Evolutionary conservation across 2,797 vertebrate genomes (phyloP).

Genomic region (Sebastes steindachneri): DNA sequence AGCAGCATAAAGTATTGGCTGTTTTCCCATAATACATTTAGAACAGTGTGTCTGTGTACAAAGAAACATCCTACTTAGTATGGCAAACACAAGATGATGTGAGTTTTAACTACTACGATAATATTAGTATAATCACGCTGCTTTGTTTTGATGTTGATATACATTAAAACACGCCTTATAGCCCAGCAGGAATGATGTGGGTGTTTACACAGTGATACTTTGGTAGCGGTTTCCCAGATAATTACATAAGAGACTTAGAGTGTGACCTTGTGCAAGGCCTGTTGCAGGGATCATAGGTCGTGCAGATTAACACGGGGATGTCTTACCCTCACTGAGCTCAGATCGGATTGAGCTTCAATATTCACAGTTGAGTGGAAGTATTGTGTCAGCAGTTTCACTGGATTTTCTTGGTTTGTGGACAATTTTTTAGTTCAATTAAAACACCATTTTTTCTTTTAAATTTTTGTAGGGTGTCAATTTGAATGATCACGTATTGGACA

Average conservation of each 20-base stretch:
- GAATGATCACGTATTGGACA: background rate
- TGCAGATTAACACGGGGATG: conserved; percentile 46
- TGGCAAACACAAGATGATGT: background rate
- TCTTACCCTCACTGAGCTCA: conserved; percentile 30
- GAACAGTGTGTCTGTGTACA: conserved; percentile 6
- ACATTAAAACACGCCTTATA: background rate
- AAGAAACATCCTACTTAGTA: conserved; percentile 10
- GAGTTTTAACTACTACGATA: background rate
- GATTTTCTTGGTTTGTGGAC: background rate
- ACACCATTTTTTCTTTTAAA: background rate
- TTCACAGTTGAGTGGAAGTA: conserved; percentile 20
- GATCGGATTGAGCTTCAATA: conserved; percentile 8
- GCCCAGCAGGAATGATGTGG: background rate
- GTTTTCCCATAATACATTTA: conserved; percentile 1
- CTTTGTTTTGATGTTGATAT: conserved; percentile 20
- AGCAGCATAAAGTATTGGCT: conserved; percentile 17
- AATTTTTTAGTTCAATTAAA: background rate
- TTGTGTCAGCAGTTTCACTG: background rate
- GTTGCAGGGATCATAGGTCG: conserved; percentile 52
- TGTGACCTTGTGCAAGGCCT: conserved; percentile 41
- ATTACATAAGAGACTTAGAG: conserved; percentile 62
- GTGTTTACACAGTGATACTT: conserved; percentile 6
- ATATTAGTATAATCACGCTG: conserved; percentile 9
- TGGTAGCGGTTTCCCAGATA: conserved; percentile 21
- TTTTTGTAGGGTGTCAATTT: background rate